Base-by-base conservation (phyloP, 2,113 vertebrate genomes). In the Sorex fumeus region DNA sequence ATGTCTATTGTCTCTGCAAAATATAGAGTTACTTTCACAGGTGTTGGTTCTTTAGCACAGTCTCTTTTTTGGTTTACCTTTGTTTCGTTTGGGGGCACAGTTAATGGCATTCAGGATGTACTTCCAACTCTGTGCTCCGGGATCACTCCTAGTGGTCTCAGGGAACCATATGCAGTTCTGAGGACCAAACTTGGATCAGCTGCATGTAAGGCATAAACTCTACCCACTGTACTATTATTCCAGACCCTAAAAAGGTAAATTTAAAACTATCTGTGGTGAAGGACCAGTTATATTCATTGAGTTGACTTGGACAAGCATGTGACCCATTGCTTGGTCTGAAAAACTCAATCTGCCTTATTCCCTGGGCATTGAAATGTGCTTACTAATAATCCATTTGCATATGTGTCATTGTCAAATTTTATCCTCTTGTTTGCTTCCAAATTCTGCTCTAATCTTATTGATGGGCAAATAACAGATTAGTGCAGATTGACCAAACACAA, bases 401-500 rank as follows among this genome's bases (percentile, higher is more conserved):
- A 32, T 83, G 25, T 71, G 32, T 6, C 30, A 40, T 36, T 47
- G 27, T 34, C 27, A 21, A 30, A 1, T 45, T 9, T 28, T 11
- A 66, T 60, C 3, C 57, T 19, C 40, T 62, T 66, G 4, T 11
- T 45, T 15, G 27, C 45, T 78, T 77, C 18, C 12, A 72, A 43
- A 71, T 53, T 85, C 70, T 86, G 40, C 21, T 45, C 23, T 43
- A 60, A 80, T 27, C 7, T 90, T n/a, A 53, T 67, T 21, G 64
- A 47, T 43, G 5, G 25, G 43, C 19, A 12, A 19, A 32, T 21
- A 53, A 57, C 7, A 75, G 50, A 62, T 3, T 4, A 3, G 3
- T 2, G 12, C 27, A n/a, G 5, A 28, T 69, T n/a, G 30, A 0
- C 3, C 34, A 6, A 34, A 1, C 25, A 13, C 9, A 27, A n/a